A percentile compares a stretch with the other conserved stretches of the same genome.
Evolutionary conservation across 2,797 vertebrate genomes (phyloP).

Genomic region (Epinephelus awoara): DNA sequence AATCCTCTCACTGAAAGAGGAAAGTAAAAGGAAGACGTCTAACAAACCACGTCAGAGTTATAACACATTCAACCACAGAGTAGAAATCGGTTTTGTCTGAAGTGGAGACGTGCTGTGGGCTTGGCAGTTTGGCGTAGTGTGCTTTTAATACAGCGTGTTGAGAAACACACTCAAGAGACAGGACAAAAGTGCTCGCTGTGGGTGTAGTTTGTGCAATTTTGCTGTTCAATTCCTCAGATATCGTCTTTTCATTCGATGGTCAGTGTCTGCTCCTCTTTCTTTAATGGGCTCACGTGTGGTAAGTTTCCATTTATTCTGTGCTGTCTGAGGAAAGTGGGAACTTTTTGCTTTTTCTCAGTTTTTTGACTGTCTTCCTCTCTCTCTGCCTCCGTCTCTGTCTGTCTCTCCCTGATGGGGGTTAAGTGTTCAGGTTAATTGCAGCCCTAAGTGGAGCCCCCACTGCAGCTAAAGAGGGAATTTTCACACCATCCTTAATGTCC

Average conservation of each 20-base stretch:
- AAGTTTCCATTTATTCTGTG: conserved; percentile 13
- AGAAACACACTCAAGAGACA: conserved; percentile 14
- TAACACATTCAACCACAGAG: conserved; percentile 31
- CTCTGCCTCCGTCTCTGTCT: conserved; percentile 28
- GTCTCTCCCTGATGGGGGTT: conserved; percentile 70
- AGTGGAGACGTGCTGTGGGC: conserved; percentile 48
- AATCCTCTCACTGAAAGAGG: conserved; percentile 26
- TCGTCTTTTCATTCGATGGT: conserved; percentile 7
- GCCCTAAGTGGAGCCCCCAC: conserved; percentile 66
- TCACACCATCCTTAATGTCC: conserved; percentile 64
- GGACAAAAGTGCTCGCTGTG: conserved; percentile 13
- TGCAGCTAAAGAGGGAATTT: conserved; percentile 64
- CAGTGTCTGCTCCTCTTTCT: neutral
- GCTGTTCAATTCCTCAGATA: conserved; percentile 5
- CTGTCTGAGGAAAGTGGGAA: conserved; percentile 8
- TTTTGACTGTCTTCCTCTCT: conserved; percentile 33
- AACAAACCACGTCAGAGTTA: conserved; percentile 45
- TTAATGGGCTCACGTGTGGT: neutral
- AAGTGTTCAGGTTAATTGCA: conserved; percentile 80
- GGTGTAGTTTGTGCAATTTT: conserved; percentile 20
- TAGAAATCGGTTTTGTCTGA: conserved; percentile 29
- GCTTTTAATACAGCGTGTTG: conserved; percentile 36
- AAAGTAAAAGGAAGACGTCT: conserved; percentile 34
- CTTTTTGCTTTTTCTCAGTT: conserved; percentile 10
- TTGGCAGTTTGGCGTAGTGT: conserved; percentile 27